Percentiles rank a stretch among this genome's conserved stretches.
Conservation (phyloP, 2,113 vertebrate genomes). For the Mola mola region DNA sequence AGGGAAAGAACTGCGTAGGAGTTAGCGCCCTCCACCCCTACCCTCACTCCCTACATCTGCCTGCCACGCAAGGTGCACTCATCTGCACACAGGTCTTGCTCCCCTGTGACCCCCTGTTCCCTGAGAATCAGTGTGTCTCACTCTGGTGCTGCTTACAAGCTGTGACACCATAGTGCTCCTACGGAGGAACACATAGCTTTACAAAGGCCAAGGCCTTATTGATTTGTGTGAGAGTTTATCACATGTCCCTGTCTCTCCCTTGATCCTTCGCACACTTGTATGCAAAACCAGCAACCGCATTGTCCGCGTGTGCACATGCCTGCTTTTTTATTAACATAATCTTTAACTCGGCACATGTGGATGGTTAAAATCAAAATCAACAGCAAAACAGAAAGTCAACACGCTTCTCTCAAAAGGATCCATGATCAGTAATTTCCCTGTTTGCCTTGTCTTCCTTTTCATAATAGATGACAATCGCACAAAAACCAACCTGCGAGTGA, state of each 20-base stretch:
- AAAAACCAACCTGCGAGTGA: constrained; percentile 42
- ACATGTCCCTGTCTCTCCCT: constrained; percentile 2
- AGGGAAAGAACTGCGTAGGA: constrained; percentile 33
- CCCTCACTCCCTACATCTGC: constrained; percentile 23
- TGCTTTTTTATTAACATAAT: background rate
- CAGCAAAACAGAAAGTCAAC: constrained; percentile 15
- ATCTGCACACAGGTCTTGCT: constrained; percentile 57
- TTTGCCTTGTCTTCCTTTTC: constrained; percentile 38
- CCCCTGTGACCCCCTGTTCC: constrained; percentile 63
- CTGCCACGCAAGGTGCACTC: constrained; percentile 62
- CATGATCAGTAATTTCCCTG: constrained; percentile 27
- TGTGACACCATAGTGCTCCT: constrained; percentile 67
- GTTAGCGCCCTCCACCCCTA: constrained; percentile 1
- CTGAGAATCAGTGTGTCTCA: constrained; percentile 65
- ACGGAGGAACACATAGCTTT: constrained; percentile 63
- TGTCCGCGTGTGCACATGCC: background rate
- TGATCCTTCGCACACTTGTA: constrained; percentile 5
- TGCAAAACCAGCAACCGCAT: background rate
- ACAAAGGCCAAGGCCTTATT: constrained; percentile 72
- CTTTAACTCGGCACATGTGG: background rate
- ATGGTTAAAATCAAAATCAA: constrained; percentile 12
- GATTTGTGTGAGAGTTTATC: constrained; percentile 78
- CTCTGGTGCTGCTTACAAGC: constrained; percentile 58
- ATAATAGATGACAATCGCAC: constrained; percentile 64
- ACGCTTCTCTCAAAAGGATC: constrained; percentile 9